These are phyloP conservation scores for Gorilla gorilla DNA, from an alignment of 2,113 vertebrate species.

Conservation along the genomic window DNA sequence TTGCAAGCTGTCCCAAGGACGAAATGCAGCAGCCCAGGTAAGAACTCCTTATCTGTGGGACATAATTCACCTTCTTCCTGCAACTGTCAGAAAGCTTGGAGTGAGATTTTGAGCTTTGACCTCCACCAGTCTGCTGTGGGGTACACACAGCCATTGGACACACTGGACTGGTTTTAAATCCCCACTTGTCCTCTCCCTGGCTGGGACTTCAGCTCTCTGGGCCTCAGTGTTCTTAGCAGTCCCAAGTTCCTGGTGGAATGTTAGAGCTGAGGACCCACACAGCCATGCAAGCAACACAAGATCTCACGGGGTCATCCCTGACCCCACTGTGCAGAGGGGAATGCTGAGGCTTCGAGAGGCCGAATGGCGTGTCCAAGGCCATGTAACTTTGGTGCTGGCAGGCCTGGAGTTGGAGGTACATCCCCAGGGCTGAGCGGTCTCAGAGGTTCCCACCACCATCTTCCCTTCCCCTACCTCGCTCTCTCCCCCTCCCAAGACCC, in stretches of 20 bases:
- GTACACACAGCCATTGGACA: accelerated
- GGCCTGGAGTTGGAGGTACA: not conserved
- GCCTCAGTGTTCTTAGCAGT: not conserved
- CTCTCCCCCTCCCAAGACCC: not conserved
- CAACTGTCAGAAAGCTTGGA: not conserved
- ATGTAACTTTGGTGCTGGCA: accelerated
- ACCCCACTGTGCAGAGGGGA: not conserved
- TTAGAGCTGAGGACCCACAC: not conserved
- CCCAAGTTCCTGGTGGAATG: not conserved
- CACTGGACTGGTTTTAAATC: not conserved
- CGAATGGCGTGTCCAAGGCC: not conserved
- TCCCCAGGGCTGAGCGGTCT: accelerated
- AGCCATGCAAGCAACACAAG: not conserved
- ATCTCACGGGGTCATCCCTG: not conserved
- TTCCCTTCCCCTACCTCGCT: not conserved
- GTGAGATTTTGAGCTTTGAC: not conserved
- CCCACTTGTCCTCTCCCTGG: not conserved
- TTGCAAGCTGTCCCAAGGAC: not conserved
- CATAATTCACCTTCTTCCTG: not conserved
- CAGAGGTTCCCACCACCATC: accelerated
- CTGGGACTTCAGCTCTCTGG: not conserved
- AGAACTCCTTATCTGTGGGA: too few relatives aligned
- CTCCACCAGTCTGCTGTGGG: not conserved
- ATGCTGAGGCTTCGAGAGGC: not conserved
- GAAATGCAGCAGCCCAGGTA: not conserved